Conservation (phyloP, 2,888 invertebrate genomes). For the Euclidia mi region DNA sequence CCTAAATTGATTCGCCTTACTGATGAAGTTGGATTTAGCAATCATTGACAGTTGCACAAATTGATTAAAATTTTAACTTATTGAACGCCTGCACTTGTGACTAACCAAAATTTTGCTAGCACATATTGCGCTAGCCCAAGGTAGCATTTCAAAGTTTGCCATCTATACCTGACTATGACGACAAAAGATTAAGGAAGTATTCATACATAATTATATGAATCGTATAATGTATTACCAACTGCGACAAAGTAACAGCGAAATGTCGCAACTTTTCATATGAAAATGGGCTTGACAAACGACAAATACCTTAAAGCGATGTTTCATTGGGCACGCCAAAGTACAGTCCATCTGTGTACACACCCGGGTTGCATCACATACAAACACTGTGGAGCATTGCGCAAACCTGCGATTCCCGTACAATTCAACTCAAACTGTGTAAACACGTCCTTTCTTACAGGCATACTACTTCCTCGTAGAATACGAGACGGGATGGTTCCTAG, state of each 20-base stretch:
- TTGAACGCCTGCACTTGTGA: no score
- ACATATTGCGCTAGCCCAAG: no score
- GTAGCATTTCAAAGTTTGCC: no score
- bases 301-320: no score
- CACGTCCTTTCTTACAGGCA: conserved; percentile 57
- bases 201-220: no score
- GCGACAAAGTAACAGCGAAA: conserved; percentile 6
- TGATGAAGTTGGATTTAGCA: no score
- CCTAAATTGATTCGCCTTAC: conserved; percentile 49
- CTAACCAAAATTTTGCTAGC: no score
- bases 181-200: no score
- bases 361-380: conserved; percentile 68
- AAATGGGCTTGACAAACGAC: conserved; percentile 22
- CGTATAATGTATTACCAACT: no score
- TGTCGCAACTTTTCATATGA: conserved; percentile 9
- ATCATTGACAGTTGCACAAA: conserved; percentile 15
- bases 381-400: conserved; percentile 72
- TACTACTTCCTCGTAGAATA: conserved; percentile 60
- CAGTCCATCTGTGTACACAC: conserved; percentile 78
- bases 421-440: conserved; percentile 76
- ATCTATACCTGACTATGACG: no score
- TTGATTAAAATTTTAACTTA: no score
- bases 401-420: conserved; percentile 69
- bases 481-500: not conserved
- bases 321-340: conserved; percentile 58